Evolutionary conservation across 2,797 vertebrate genomes (phyloP), one percentile per base, ranked within the genome.

Genomic region (Hyperoplus lanceolatus): DNA sequence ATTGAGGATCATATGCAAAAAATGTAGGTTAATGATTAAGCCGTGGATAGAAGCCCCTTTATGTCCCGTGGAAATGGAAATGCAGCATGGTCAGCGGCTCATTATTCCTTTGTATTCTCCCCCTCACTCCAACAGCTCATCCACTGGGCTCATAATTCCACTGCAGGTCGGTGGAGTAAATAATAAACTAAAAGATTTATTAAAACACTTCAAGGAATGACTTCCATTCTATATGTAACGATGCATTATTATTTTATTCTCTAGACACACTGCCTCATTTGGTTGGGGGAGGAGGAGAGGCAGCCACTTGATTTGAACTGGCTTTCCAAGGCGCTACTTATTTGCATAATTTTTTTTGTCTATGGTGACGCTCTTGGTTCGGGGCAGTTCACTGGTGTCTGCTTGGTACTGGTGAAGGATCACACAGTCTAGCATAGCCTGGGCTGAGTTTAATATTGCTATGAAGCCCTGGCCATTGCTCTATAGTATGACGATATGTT

Each of bases 261-360:
- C 49, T 83, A 83, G 62, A 87, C 71, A 58, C 80, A 50, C 84
- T 72, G 62, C 77, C 89, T 90, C 82, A 81, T 92, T 87, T 88
- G 83, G 86, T 87, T 86, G 88, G 92, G 89, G 87, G 91, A 91
- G 89, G 91, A 90, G 90, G 83, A 87, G 90, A 91, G 77, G 75
- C 89, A 90, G 89, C 78, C 84, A 84, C 90, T 93, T 89, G 85
- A 90, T 89, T 87, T 94, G 92, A 90, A 90, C 88, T 92, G 90
- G 88, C 91, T 94, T 91, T 94, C 90, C 92, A 91, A 94, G 93
- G 92, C 92, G 90, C 93, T 91, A 85, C 91, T 96, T 97, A 98
- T 99, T 98, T 97, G 96, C 97, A 98, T 98, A 98, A 97, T 98
- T 97, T 97, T 96, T 97, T 96, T 96, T 97, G 97, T 97, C 96